Conservation (phyloP, 1,140 invertebrate genomes). For the Physella acuta region DNA sequence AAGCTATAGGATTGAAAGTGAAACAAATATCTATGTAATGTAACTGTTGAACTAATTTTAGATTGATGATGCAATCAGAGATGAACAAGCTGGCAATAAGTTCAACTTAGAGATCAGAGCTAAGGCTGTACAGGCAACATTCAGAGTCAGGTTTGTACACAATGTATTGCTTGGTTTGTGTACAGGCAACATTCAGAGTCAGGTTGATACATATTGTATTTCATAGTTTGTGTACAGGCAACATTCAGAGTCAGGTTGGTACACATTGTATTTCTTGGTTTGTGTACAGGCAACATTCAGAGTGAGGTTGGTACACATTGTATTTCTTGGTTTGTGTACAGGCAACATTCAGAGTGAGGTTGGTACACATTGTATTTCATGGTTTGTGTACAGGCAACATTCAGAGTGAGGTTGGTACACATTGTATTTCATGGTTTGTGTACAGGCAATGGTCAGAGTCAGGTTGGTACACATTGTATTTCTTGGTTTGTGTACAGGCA, state of each 20-base stretch:
- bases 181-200: conserved; percentile 16
- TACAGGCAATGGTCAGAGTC: not conserved
- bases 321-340: not conserved
- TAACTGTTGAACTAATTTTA: too few species aligned
- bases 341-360: not conserved
- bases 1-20: too few species aligned
- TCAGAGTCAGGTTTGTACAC: conserved; percentile 20
- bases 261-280: not conserved
- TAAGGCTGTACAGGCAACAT: conserved; percentile 7
- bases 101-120: not conserved
- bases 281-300: conserved; percentile 8
- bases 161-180: not conserved
- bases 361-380: too few species aligned
- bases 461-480: too few species aligned
- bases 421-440: too few species aligned
- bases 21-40: too few species aligned
- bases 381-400: too few species aligned
- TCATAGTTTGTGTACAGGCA: not conserved
- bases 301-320: conserved; percentile 13
- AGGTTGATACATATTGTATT: conserved; percentile 1
- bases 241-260: conserved; percentile 23
- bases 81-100: not conserved
- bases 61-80: conserved; percentile 21
- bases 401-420: not conserved
- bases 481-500: too few species aligned